These are phyloP conservation scores for Athripsodes cinereus DNA, from an alignment of 2,888 invertebrate genomes.

Conservation along the genomic window DNA sequence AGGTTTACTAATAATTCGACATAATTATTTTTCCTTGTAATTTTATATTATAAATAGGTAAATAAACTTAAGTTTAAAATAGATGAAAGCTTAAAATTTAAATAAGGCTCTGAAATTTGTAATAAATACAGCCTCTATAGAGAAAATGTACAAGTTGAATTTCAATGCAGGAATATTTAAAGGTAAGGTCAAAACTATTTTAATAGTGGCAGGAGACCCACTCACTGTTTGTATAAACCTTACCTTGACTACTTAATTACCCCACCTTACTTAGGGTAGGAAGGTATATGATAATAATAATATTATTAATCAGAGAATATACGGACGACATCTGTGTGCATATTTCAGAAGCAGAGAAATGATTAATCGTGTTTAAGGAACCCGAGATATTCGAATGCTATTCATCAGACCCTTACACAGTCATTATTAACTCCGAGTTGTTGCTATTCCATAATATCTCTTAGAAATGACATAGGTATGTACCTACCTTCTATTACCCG, in stretches of 20 bases:
- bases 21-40: too few species aligned
- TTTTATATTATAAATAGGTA: too few species aligned
- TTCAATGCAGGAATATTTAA: too few species aligned
- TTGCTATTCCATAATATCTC: not conserved
- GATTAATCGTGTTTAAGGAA: not conserved
- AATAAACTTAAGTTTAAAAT: too few species aligned
- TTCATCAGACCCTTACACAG: not conserved
- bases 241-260: not conserved
- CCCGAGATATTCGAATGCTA: not conserved
- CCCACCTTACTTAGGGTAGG: not conserved
- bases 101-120: too few species aligned
- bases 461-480: not conserved
- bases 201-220: not conserved
- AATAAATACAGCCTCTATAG: too few species aligned
- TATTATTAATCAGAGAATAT: not conserved
- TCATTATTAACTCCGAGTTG: not conserved
- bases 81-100: too few species aligned
- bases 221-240: not conserved
- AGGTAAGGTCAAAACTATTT: not conserved
- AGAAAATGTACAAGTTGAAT: too few species aligned
- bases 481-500: too few species aligned
- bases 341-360: not conserved
- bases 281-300: not conserved
- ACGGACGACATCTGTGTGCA: not conserved
- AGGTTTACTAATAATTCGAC: too few species aligned